These are phyloP conservation scores for Xanthia icteritia DNA, from an alignment of 2,888 invertebrate genomes.

Conservation along the genomic window DNA sequence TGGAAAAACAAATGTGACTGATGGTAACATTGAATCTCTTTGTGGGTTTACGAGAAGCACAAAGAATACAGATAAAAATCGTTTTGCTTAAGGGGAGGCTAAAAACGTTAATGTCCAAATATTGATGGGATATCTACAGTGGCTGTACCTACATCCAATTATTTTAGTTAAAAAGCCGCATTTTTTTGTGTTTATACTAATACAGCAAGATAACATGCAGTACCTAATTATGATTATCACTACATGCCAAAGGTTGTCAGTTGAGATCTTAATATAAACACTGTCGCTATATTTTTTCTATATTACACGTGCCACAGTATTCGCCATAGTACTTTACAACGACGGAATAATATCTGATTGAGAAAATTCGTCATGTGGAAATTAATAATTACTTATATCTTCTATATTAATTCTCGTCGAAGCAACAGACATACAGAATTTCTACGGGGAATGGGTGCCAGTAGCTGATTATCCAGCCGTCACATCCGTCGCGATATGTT, in stretches of 20 bases:
- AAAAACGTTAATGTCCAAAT: background rate
- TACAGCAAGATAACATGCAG: background rate
- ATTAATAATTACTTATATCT: background rate
- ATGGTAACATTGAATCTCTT: background rate
- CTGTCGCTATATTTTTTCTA: background rate
- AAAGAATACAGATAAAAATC: too few relatives aligned
- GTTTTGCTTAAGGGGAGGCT: background rate
- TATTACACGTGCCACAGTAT: background rate
- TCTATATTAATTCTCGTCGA: background rate
- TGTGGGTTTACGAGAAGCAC: background rate
- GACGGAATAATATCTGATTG: background rate
- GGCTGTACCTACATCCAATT: background rate
- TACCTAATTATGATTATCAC: background rate
- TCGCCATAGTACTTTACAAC: background rate
- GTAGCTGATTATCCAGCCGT: slow-evolving; percentile 6
- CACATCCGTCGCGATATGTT: background rate
- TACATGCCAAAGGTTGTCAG: slow-evolving; percentile 10
- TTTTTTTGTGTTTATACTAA: background rate
- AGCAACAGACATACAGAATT: background rate
- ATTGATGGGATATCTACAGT: background rate
- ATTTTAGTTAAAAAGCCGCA: background rate
- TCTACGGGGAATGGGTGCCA: slow-evolving; percentile 20
- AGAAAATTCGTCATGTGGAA: slow-evolving; percentile 12
- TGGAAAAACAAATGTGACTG: background rate
- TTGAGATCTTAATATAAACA: background rate